phyloP scores from a whole-genome alignment of 2,113 vertebrate genomes.

The Anas platyrhynchos region DNA sequence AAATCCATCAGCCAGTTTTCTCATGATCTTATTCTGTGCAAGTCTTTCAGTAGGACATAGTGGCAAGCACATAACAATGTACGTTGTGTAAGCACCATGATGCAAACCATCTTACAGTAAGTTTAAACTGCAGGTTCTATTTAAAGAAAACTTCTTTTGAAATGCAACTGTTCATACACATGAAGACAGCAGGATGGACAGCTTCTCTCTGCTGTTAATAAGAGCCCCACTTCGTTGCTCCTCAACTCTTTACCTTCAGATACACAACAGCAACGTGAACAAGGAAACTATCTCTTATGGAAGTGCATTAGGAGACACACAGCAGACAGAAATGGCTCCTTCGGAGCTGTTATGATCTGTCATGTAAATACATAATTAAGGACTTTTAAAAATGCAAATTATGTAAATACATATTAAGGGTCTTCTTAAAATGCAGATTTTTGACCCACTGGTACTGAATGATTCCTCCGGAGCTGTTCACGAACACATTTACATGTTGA shows the following conservation, averaged over 20 bases:
- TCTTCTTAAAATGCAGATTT: constrained; percentile 14
- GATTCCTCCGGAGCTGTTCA: constrained; percentile 7
- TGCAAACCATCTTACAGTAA: neutral
- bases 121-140: neutral
- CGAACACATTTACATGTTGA: neutral
- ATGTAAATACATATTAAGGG: constrained; percentile 42
- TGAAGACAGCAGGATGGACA: neutral
- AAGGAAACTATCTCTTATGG: neutral
- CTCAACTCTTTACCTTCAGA: neutral
- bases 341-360: neutral
- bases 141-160: neutral
- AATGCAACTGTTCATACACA: fast-evolving
- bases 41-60: neutral
- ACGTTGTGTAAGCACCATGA: too few relatives aligned
- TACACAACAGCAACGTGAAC: neutral
- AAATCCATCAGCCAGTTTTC: neutral
- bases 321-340: neutral
- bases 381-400: constrained; percentile 42
- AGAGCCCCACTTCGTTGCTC: neutral
- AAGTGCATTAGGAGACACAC: neutral
- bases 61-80: too few relatives aligned
- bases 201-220: neutral
- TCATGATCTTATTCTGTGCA: neutral
- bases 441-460: neutral
- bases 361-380: constrained; percentile 41